Percentiles rank a stretch among this genome's conserved stretches.
Evolutionary conservation across 2,113 vertebrate species (phyloP).

Genomic region (Triplophysa tibetana): DNA sequence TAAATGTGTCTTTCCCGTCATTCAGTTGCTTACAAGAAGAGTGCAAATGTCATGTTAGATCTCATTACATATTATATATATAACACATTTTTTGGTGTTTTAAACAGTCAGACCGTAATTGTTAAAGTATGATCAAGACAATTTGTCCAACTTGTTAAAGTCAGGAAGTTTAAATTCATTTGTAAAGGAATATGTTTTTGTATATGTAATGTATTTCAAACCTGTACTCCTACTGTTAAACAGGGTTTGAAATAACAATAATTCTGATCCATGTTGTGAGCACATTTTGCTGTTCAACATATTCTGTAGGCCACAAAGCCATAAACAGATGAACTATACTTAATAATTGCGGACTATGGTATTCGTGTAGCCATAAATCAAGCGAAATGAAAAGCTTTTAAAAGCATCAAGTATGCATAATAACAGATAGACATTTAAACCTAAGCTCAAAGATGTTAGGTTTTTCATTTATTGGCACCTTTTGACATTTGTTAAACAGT

Average conservation of each 20-base stretch:
- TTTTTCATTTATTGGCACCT: no score
- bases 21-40: background rate
- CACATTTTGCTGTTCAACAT: background rate
- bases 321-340: conserved; percentile 14
- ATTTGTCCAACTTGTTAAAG: background rate
- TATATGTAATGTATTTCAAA: background rate
- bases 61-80: no score
- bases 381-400: no score
- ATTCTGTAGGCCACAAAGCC: background rate
- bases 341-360: conserved; percentile 6
- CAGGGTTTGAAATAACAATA: background rate
- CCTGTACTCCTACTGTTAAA: no score
- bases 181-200: background rate
- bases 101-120: background rate
- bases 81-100: background rate
- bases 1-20: background rate
- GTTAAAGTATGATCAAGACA: background rate
- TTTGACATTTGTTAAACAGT: no score
- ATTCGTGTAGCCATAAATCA: background rate
- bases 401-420: no score
- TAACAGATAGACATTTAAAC: no score
- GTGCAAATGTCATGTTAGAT: background rate
- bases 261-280: background rate
- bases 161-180: background rate
- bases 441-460: no score